These are phyloP conservation scores for Saxicola maurus DNA, from an alignment of 2,797 vertebrate genomes.

Conservation along the genomic window DNA sequence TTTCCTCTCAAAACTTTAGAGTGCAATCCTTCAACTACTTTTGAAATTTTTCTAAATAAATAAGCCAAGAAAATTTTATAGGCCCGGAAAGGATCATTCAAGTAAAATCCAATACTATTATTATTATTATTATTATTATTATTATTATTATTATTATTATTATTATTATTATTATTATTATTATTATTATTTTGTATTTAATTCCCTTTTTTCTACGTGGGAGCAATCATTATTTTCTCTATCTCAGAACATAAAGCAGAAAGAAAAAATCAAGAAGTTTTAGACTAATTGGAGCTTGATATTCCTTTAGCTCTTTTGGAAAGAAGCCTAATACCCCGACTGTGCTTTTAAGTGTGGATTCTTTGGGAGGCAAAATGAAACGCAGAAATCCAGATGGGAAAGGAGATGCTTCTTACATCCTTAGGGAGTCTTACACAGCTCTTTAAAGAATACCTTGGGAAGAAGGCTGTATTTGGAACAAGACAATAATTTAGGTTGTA, in stretches of 20 bases:
- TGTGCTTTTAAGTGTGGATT: constrained; percentile 3
- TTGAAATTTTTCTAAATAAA: background rate
- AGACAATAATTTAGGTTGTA: background rate
- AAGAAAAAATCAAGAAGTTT: background rate
- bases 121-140: background rate
- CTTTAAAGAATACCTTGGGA: background rate
- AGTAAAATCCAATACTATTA: background rate
- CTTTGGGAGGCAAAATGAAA: constrained; percentile 4
- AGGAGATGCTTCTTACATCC: background rate
- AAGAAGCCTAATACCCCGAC: background rate
- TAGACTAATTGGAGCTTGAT: background rate
- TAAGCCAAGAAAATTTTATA: background rate
- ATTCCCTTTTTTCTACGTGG: background rate
- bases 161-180: background rate
- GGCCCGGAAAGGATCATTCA: background rate
- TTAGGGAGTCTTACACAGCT: background rate
- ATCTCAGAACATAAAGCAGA: background rate
- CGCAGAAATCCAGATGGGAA: background rate
- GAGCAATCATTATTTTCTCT: background rate
- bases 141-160: background rate
- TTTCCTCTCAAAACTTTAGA: background rate
- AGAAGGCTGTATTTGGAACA: background rate
- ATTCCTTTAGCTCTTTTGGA: constrained; percentile 3
- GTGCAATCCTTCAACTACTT: background rate
- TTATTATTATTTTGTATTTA: background rate